These are phyloP conservation scores for Eupristina koningsbergeri DNA, from an alignment of 1,140 invertebrate genomes.

Conservation along the genomic window DNA sequence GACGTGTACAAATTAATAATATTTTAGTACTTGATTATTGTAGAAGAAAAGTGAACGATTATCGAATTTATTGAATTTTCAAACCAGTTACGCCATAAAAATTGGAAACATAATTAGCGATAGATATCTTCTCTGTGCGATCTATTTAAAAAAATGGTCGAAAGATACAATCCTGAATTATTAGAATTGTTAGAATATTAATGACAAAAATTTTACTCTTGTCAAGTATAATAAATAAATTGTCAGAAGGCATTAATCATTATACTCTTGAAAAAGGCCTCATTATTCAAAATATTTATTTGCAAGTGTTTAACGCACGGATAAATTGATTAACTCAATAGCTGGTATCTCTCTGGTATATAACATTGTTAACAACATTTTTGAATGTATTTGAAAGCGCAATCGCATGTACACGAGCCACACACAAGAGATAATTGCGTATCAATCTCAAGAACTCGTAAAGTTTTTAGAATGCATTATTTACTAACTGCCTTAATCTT, in stretches of 20 bases:
- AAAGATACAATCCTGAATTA: constrained; percentile 17
- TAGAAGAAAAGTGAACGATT: constrained; percentile 1
- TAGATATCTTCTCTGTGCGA: constrained; percentile 23
- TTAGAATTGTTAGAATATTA: constrained; percentile 21
- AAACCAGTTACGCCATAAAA: constrained; percentile 45
- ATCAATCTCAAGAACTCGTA: not conserved
- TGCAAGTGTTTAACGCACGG: constrained; percentile 1
- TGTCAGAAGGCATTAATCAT: constrained; percentile 13
- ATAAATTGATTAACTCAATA: constrained; percentile 14
- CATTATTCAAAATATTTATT: constrained; percentile 6
- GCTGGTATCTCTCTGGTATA: not conserved
- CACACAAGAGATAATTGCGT: not conserved
- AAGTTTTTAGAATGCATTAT: not conserved
- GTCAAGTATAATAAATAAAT: constrained; percentile 27
- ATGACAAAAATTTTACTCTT: constrained; percentile 33
- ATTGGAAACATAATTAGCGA: constrained; percentile 45
- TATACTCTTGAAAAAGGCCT: constrained; percentile 8
- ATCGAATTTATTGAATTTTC: constrained; percentile 38
- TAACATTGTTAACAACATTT: not conserved
- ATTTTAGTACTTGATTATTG: not conserved
- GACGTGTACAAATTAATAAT: not conserved
- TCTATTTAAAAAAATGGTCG: constrained; percentile 38
- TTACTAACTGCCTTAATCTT: not conserved
- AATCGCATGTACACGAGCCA: not conserved
- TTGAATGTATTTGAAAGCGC: not conserved